Conservation (phyloP, 2,888 invertebrate genomes). For the Alviniconcha strummeri region DNA sequence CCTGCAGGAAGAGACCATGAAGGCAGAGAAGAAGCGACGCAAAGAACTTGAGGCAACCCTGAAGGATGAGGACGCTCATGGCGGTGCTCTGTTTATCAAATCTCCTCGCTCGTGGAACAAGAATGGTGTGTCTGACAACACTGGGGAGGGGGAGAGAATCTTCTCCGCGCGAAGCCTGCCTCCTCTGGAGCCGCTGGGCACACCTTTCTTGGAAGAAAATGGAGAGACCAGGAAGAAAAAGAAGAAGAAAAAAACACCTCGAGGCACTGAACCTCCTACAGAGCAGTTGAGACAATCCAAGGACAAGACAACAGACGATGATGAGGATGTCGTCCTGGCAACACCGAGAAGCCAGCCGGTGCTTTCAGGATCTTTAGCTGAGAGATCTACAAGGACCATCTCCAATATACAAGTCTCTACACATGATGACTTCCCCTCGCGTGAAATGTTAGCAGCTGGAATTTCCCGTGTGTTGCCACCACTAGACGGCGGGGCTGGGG, state of each 20-base stretch:
- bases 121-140: neutral
- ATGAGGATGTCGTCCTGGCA: conserved; percentile 18
- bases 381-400: conserved; percentile 40
- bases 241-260: conserved; percentile 37
- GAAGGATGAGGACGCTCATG: neutral
- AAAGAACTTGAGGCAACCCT: conserved; percentile 42
- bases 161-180: conserved; percentile 30
- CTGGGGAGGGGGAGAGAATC: conserved; percentile 1
- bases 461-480: conserved; percentile 26
- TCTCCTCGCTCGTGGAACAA: neutral
- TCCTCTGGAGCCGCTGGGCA: conserved; percentile 53
- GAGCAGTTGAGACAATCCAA: neutral
- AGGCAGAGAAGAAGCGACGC: conserved; percentile 50
- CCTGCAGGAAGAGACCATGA: conserved; percentile 51
- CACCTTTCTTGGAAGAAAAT: conserved; percentile 37
- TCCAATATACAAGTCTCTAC: conserved; percentile 44
- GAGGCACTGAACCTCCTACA: neutral
- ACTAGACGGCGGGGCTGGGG: conserved; percentile 22
- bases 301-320: conserved; percentile 27
- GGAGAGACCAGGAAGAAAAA: conserved; percentile 16
- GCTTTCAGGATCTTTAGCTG: conserved; percentile 20
- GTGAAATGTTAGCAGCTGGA: conserved; percentile 24
- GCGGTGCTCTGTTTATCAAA: neutral
- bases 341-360: conserved; percentile 36
- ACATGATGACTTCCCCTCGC: conserved; percentile 32